Evolutionary conservation across 2,797 vertebrate species (phyloP).

Genomic region (Clarias fuscus): DNA sequence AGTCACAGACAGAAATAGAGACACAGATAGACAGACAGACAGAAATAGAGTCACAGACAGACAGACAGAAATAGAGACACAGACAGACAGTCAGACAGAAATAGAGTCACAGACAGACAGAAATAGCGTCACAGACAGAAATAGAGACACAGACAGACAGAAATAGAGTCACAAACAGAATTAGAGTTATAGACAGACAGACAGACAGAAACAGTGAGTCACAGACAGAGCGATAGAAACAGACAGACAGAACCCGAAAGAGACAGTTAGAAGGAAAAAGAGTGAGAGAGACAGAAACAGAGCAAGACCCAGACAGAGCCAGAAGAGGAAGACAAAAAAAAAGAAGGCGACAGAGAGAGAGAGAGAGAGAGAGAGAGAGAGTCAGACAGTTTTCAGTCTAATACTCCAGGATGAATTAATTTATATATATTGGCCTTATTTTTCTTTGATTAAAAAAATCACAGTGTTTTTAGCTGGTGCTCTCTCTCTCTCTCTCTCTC

Average conservation of each 20-base stretch:
- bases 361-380: conserved; percentile 34
- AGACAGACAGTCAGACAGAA: background rate
- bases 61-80: too few species aligned
- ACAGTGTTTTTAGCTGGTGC: background rate
- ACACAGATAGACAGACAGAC: background rate
- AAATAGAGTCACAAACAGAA: background rate
- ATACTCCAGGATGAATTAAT: background rate
- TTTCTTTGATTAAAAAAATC: background rate
- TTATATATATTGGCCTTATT: background rate
- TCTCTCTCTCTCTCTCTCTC: background rate
- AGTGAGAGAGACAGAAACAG: background rate
- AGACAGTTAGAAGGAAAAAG: background rate
- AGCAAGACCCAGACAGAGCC: background rate
- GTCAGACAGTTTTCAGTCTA: conserved; percentile 24
- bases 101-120: background rate
- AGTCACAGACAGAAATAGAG: too few species aligned
- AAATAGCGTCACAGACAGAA: background rate
- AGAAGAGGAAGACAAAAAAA: conserved; percentile 13
- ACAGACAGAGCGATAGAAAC: background rate
- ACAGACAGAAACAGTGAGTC: too few species aligned
- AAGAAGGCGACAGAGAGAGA: background rate
- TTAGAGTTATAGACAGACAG: too few species aligned
- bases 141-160: background rate
- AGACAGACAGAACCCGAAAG: background rate
- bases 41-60: too few species aligned